Evolutionary conservation across 2,888 invertebrate genomes (phyloP).

Genomic region (Melanargia galathea): DNA sequence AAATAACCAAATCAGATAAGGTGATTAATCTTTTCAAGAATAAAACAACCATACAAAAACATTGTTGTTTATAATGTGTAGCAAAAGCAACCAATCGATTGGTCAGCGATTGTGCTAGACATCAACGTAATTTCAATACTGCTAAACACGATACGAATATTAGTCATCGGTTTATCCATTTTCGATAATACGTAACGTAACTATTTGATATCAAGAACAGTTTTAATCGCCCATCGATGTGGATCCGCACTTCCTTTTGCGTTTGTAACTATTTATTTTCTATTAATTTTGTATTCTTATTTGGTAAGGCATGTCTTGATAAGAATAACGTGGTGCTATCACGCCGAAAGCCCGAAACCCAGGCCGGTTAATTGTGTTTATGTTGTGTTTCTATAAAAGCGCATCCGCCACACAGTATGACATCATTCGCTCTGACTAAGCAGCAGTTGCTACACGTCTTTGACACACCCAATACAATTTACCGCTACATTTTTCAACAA

Average conservation of each 20-base stretch:
- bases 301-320: background rate
- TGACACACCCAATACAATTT: constrained; percentile 4
- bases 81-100: background rate
- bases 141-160: constrained; percentile 1
- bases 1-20: background rate
- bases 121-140: background rate
- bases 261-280: constrained; percentile 23
- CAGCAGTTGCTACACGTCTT: background rate
- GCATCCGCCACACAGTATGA: background rate
- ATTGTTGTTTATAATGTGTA: background rate
- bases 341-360: background rate
- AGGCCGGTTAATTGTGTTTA: constrained; percentile 10
- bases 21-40: constrained; percentile 4
- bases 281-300: constrained; percentile 10
- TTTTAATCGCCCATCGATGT: constrained; percentile 20
- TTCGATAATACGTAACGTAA: constrained; percentile 1
- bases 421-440: constrained; percentile 23
- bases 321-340: background rate
- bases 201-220: constrained; percentile 8
- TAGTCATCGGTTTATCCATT: constrained; percentile 10
- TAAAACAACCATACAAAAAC: background rate
- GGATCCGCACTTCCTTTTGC: constrained; percentile 20
- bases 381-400: constrained; percentile 12
- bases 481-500: background rate
- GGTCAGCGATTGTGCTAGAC: background rate